Evolutionary conservation across 2,113 vertebrate species (phyloP).

Genomic region (Willisornis vidua): DNA sequence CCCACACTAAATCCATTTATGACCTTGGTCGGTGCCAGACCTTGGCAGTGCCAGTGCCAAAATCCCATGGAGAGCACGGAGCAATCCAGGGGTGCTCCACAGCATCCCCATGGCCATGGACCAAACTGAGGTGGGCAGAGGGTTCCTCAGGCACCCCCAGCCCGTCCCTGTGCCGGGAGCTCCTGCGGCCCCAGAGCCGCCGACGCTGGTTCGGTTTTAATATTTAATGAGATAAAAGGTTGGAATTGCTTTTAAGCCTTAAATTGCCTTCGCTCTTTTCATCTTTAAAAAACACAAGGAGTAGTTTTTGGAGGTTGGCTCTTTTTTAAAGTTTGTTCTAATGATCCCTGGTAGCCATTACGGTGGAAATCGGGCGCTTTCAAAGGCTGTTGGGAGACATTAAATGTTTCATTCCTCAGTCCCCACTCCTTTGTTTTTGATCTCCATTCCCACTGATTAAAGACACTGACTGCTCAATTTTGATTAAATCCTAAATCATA

Average conservation of each 20-base stretch:
- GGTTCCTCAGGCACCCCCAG: too few relatives aligned
- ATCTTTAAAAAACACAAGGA: background rate
- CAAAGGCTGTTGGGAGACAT: background rate
- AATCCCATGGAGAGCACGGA: accelerated
- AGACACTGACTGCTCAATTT: conserved; percentile 71
- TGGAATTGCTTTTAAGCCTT: conserved; percentile 34
- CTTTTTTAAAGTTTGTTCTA: background rate
- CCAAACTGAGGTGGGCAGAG: accelerated
- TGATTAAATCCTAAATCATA: conserved; percentile 77
- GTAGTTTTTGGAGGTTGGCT: background rate
- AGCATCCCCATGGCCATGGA: accelerated
- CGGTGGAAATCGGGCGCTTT: background rate
- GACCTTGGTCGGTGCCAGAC: accelerated
- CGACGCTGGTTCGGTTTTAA: background rate
- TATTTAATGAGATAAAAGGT: conserved; percentile 43
- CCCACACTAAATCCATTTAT: accelerated
- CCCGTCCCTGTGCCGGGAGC: accelerated
- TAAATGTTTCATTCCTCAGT: background rate
- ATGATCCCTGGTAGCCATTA: conserved; percentile 53
- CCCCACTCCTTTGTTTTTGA: conserved; percentile 25
- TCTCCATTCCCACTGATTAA: conserved; percentile 68
- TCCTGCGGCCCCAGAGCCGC: accelerated
- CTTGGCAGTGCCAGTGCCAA: background rate
- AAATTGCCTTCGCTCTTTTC: conserved; percentile 16
- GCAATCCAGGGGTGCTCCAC: accelerated